Conservation (phyloP, 2,888 invertebrate genomes). For the Argyra leucocephala region DNA sequence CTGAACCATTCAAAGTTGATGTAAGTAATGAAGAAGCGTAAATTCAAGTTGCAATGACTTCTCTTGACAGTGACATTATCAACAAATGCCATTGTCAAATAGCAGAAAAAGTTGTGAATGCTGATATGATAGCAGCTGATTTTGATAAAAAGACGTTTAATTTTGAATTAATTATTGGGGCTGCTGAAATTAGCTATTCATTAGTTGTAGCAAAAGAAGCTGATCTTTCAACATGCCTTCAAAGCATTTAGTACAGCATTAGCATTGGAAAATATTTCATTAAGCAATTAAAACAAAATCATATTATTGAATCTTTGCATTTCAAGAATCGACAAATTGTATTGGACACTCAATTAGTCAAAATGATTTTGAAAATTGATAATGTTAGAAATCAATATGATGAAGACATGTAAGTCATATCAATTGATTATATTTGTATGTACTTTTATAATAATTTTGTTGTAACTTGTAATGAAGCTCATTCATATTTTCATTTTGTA, state of each 20-base stretch:
- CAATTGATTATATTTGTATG: neutral
- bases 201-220: constrained; percentile 82
- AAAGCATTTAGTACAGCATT: constrained; percentile 91
- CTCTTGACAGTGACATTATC: constrained; percentile 95
- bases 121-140: constrained; percentile 89
- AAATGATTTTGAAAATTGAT: constrained; percentile 99
- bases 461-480: neutral
- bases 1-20: constrained; percentile 81
- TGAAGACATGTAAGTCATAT: constrained; percentile 17
- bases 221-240: constrained; percentile 86
- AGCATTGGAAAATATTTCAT: constrained; percentile 86
- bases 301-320: constrained; percentile 92
- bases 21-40: constrained; percentile 75
- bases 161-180: constrained; percentile 98
- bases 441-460: neutral
- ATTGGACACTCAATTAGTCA: constrained; percentile 93
- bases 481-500: neutral
- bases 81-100: constrained; percentile 94
- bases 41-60: constrained; percentile 93
- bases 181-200: constrained; percentile 90
- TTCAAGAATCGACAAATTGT: constrained; percentile 96
- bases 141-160: constrained; percentile 90
- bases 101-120: constrained; percentile 98
- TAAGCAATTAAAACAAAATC: constrained; percentile 91
- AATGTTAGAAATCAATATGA: constrained; percentile 68